phyloP scores from a whole-genome alignment of 2,113 vertebrate species.

The Coreoperca whiteheadi region DNA sequence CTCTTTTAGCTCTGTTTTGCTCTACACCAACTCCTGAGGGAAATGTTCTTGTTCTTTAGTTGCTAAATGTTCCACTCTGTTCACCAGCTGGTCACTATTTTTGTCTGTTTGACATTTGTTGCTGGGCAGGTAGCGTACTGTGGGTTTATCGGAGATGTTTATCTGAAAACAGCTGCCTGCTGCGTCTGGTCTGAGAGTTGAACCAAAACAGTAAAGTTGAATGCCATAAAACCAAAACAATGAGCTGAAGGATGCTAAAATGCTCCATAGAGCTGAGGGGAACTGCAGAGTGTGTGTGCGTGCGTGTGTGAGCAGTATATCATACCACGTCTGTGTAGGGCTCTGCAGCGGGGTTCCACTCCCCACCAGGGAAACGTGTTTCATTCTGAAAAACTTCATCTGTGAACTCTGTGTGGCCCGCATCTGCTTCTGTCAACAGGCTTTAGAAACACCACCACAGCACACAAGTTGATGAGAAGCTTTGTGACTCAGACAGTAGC shows the following conservation, averaged over 20 bases:
- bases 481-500: conserved; percentile 54
- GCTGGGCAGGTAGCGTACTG: background rate
- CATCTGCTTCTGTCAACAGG: conserved; percentile 94
- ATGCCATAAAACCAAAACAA: background rate
- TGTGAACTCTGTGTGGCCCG: conserved; percentile 95
- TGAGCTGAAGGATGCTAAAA: background rate
- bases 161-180: background rate
- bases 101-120: background rate
- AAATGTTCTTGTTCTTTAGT: background rate
- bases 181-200: background rate
- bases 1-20: background rate
- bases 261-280: background rate
- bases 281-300: background rate
- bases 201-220: background rate
- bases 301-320: background rate
- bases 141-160: background rate
- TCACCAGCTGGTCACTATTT: background rate
- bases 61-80: background rate
- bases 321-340: conserved; percentile 93
- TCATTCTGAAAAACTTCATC: conserved; percentile 97
- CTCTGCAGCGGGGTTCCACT: conserved; percentile 91
- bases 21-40: background rate
- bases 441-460: conserved; percentile 76
- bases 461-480: conserved; percentile 3
- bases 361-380: conserved; percentile 91